Base-by-base conservation (phyloP, 2,113 vertebrate species). In the Limnothrissa miodon region DNA sequence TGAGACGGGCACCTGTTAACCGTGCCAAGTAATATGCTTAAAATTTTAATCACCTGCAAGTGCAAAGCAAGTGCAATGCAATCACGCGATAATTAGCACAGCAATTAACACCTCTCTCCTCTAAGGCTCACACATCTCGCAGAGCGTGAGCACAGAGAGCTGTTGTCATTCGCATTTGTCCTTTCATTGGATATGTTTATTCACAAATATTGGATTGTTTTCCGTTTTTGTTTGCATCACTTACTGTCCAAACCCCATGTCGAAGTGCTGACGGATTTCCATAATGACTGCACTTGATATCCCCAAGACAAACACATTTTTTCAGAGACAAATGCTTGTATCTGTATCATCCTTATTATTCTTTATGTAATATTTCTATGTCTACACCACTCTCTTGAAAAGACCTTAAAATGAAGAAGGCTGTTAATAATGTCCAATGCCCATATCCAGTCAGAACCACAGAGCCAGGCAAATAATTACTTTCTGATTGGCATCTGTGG, bases 41-140 rank as follows among this genome's bases (percentile, higher is more conserved):
- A 97, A 98, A 99, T 98, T 99, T 96, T 98, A 98, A 99, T 99
- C 97, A 98, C 97, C 97, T 99, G 96, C 97, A 99, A 98, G 97
- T 98, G 97, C 96, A 97, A 98, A 98, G 96, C 97, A 98, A 99
- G 96, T 98, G 97, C 97, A 98, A 97, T 96, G 97, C 97, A 99
- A 98, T 99, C 97, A 98, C 96, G 95, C 95, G 95, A 96, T 98
- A 98, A 99, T 99, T 99, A 99, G 96, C 96, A 93, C 94, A 94
- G 96, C 97, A 99, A 99, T 99, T 98, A 99, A 97, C 97, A 96
- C 96, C 66, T 97, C 96, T 95, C 93, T 95, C 93, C 95, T 92
- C 92, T 90, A 94, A 93, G 94, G 93, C 95, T 93, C 94, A 93
- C 93, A 93, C 93, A 93, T 95, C 90, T 92, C 94, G 94, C 93